Percentiles rank a stretch among this genome's conserved stretches.
These are phyloP conservation scores for Hololepta plana DNA, from an alignment of 2,888 invertebrate species.

Conservation along the genomic window DNA sequence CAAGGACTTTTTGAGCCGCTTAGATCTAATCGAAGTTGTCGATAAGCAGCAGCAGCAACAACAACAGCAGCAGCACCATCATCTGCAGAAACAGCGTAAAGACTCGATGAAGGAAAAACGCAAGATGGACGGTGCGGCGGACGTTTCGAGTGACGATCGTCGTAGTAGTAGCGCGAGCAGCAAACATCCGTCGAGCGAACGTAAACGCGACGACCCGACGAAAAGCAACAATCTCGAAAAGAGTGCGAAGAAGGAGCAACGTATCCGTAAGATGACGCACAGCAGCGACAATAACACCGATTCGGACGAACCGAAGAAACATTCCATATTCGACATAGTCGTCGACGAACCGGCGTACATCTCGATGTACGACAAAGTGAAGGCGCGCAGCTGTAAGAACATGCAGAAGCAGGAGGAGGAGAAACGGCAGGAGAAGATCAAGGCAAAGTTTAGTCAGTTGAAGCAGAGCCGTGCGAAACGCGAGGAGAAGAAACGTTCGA, in stretches of 20 bases:
- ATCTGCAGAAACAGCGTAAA: constrained; percentile 3
- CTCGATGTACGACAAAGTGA: constrained; percentile 96
- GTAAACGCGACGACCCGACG: constrained; percentile 10
- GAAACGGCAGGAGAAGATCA: constrained; percentile 67
- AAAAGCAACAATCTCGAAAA: constrained; percentile 15
- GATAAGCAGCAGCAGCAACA: constrained; percentile 22
- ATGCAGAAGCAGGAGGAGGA: constrained; percentile 86
- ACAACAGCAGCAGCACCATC: not conserved
- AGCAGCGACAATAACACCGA: constrained; percentile 50
- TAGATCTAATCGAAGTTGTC: constrained; percentile 40
- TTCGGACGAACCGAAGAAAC: constrained; percentile 71
- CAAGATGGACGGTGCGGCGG: not conserved
- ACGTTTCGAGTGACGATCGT: too few relatives aligned
- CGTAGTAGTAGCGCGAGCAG: too few relatives aligned
- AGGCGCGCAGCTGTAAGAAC: constrained; percentile 83
- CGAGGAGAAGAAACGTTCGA: constrained; percentile 76
- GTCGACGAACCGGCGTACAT: constrained; percentile 81
- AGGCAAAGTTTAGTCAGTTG: constrained; percentile 75
- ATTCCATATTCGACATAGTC: constrained; percentile 80
- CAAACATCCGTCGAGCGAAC: constrained; percentile 3
- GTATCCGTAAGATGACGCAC: constrained; percentile 27
- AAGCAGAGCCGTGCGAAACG: constrained; percentile 76
- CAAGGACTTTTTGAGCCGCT: constrained; percentile 37
- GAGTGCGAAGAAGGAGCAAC: constrained; percentile 17
- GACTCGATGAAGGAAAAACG: constrained; percentile 5